Base-by-base conservation (phyloP, 2,113 vertebrate species). In the Pseudolaguvia tuberculata region DNA sequence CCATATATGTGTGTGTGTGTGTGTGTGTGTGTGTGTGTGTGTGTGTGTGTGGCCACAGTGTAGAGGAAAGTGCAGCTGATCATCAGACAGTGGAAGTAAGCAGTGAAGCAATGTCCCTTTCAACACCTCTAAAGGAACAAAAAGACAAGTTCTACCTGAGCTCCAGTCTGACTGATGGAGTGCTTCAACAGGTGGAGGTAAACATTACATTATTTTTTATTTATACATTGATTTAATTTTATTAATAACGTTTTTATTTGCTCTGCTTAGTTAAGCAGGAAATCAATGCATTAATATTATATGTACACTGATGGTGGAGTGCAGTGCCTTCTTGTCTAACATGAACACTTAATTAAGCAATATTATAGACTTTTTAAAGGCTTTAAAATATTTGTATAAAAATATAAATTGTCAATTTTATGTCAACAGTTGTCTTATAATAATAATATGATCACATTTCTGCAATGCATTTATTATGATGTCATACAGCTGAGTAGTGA, bases 181-280 rank as follows among this genome's bases (percentile, higher is more conserved):
- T 92, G 18, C 76, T 94, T 29, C 94, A 93, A 73, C 91, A 93
- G 20, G 75, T 91, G 0, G 94, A 98, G 94, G 96, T 97, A 86
- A 86, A 67, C 7, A 17, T 48, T 48, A 65, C n/a, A 25, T 45
- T 12, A 0, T 1, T 63, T 11, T 45, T 63, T 63, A 20, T 15
- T 14, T 42, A 21, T 42, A 21, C 2, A 0, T 23, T 42, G 23
- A 21, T 15, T n/a, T 13, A 42, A 29, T 23, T 2, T 58, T 20
- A 12, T n/a, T n/a, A n/a, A n/a, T n/a, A n/a, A n/a, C n/a, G n/a
- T 42, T 6, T 35, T 35, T 42, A 42, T 45, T 12, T 63, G 12
- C n/a, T 23, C 21, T 20, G 6, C 35, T 63, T 63, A 39, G 11
- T 23, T 63, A 35, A 42, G 4, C 14, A 45, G 39, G 2, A 63